phyloP scores from a whole-genome alignment of 2,797 vertebrate species.

The Falco rusticolus region DNA sequence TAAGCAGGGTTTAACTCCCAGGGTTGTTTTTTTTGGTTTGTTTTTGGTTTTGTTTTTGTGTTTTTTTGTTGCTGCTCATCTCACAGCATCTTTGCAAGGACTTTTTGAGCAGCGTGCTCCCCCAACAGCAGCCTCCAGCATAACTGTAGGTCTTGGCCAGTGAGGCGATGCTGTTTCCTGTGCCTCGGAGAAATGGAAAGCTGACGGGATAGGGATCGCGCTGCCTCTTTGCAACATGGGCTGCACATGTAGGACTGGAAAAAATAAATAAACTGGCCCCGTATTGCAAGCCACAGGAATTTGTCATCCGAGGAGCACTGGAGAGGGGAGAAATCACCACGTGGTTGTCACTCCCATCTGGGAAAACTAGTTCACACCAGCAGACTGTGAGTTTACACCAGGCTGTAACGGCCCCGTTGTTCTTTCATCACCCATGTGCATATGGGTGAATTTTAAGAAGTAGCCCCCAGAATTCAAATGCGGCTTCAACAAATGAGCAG shows the following conservation, averaged over 20 bases:
- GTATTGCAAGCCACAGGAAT: slow-evolving; percentile 48
- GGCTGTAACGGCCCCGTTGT: neutral
- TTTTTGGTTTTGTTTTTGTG: too few relatives aligned
- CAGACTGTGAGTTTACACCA: neutral
- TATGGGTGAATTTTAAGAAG: neutral
- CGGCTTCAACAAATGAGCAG: neutral
- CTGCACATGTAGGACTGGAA: slow-evolving; percentile 29
- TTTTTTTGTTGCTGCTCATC: neutral
- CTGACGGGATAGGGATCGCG: neutral
- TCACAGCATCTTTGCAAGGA: neutral
- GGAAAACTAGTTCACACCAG: slow-evolving; percentile 26
- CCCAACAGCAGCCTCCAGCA: neutral
- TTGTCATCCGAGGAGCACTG: neutral
- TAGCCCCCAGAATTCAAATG: neutral
- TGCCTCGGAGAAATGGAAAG: neutral
- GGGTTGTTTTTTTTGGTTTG: too few relatives aligned
- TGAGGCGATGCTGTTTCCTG: neutral
- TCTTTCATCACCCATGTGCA: neutral
- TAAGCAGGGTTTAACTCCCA: neutral
- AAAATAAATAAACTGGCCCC: slow-evolving; percentile 30
- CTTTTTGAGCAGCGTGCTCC: neutral
- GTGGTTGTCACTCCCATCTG: neutral
- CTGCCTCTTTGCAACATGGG: slow-evolving; percentile 15
- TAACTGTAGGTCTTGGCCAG: neutral
- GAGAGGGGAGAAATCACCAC: neutral